Base-by-base conservation (phyloP, 2,888 invertebrate species). In the Diarsia mendica region DNA sequence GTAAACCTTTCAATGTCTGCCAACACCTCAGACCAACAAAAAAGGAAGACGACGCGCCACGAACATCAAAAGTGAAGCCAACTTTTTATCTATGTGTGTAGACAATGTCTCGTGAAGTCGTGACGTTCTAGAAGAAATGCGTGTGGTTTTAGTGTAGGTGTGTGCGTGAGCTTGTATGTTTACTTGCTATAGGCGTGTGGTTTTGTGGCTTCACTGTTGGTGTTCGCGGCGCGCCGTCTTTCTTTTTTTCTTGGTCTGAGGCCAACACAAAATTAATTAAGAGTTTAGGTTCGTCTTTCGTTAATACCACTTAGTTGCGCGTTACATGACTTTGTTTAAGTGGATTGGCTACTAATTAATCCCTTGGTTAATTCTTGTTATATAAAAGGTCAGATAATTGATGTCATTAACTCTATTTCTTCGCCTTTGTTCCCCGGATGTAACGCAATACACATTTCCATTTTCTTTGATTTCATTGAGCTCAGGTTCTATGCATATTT, bases 331-430 rank as follows among this genome's bases (percentile, higher is more conserved):
- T 76, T 67, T 48, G 33, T 49, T 20, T 76, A 82, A 87, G 65
- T 82, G 70, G 75, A 79, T 86, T 77, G 79, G 55, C 49, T 60
- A 49, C 53, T 80, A 68, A 80, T 75, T 61, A 79, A 68, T 72
- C 66, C 66, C 23, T 55, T 15, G 44, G 13, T 70, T 49, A 20
- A 66, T 44, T 48, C n/a, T 33, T 53, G n/a, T 53, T 67, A 49
- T 46, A 49, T 55, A 33, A 48, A 55, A 10, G n/a, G 23, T 18
- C 20, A 44, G 63, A n/a, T 44, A 1, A 3, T 33, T 20, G 20
- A 71, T 23, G 5, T 58, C 10, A 28, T 49, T 48, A 55, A 8
- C 20, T 48, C 13, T n/a, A 72, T 72, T 28, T 28, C 28, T 28
- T 44, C 44, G 9, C 49, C 11, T 67, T 67, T 75, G 75, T 49